Evolutionary conservation across 2,113 vertebrate species (phyloP), one percentile per base, ranked within the genome.

Genomic region (Gobiocypris rarus): DNA sequence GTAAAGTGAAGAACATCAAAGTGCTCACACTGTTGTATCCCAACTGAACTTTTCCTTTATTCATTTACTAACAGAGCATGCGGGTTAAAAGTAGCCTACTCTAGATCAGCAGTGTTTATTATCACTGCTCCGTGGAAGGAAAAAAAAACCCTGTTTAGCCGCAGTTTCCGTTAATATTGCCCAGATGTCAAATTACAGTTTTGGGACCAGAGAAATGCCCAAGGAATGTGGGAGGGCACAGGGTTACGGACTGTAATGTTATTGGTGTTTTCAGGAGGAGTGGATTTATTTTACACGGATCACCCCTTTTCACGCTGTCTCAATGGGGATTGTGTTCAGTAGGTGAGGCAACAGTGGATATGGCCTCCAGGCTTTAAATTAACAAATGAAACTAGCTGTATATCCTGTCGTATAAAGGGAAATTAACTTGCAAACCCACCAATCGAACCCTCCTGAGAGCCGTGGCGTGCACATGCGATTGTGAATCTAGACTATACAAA

Each of bases 101-200:
- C 67, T 70, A 76, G 43, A 50, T 71, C 74, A 41, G 43, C 59
- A 59, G 61, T 82, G 81, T 87, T 84, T 87, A 84, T 86, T 85
- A 83, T 80, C 84, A 79, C 43, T 84, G 80, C 78, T 73, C 41
- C 56, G 41, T n/a, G n/a, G 52, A 86, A 70, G 59, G 80, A 84
- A 34, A 38, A 34, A 34, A 80, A 70, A 86, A 28, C 28, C n/a
- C 65, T 80, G 83, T 86, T 82, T 86, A 83, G 73, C 80, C 84
- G 80, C 69, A 76, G 76, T 71, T 87, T 84, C 74, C 34, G 83
- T 75, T 89, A 87, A 88, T 83, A 82, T 82, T 81, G 67, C 83
- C 59, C 85, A 88, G 87, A 89, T 87, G 86, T 87, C 86, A 85
- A 89, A 85, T 90, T 84, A 85, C 86, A 89, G 83, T 88, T 89